phyloP scores from a whole-genome alignment of 2,797 vertebrate genomes.

The Sylvilagus floridanus region DNA sequence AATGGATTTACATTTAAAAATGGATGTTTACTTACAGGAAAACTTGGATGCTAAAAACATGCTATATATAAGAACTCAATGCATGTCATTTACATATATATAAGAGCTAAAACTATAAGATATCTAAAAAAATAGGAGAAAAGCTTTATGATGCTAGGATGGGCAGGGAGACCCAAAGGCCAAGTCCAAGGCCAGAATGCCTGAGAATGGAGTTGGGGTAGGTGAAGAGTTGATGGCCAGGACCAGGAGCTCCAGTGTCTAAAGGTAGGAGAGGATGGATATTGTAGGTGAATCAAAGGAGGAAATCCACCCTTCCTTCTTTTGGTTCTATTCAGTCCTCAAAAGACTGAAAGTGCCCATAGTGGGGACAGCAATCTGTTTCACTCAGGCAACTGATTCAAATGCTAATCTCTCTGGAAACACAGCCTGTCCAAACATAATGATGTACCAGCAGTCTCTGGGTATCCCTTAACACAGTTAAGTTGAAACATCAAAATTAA shows the following conservation, averaged over 20 bases:
- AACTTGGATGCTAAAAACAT: not conserved
- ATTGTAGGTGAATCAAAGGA: not conserved
- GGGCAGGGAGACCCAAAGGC: not conserved
- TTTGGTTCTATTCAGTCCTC: not conserved
- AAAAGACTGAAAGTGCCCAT: not conserved
- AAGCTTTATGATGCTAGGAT: not conserved
- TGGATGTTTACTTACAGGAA: not conserved
- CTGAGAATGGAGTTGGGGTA: not conserved
- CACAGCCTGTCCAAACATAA: not conserved
- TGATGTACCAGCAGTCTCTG: not conserved
- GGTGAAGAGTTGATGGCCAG: not conserved
- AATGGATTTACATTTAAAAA: not conserved
- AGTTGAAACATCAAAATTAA: not conserved
- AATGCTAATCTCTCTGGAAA: not conserved
- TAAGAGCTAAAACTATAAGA: constrained; percentile 33
- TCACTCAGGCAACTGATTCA: not conserved
- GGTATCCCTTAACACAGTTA: not conserved
- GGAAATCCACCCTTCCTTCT: not conserved
- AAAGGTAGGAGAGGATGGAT: not conserved
- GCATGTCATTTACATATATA: not conserved
- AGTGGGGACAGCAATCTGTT: not conserved
- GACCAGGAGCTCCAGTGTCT: not conserved
- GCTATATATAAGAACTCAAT: not conserved
- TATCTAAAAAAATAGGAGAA: not conserved
- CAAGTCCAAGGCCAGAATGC: not conserved